These are phyloP conservation scores for Gadus macrocephalus DNA, from an alignment of 2,113 vertebrate species.

Conservation along the genomic window DNA sequence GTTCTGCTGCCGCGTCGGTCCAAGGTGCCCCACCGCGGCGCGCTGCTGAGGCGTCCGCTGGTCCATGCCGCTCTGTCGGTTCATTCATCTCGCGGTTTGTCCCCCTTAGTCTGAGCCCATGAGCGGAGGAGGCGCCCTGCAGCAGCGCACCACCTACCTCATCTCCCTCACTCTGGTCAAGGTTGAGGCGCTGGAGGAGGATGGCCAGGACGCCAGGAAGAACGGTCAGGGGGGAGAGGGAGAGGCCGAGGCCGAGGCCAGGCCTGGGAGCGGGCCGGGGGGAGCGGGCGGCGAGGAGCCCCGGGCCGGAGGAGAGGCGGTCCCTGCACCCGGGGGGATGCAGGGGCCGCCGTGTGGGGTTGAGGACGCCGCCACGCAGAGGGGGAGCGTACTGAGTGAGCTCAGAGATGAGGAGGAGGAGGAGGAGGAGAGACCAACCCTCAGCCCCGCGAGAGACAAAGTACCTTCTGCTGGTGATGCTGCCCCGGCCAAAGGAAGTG, in stretches of 20 bases:
- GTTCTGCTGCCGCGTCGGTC: constrained; percentile 23
- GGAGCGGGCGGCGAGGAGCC: constrained; percentile 7
- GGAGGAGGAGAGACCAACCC: constrained; percentile 35
- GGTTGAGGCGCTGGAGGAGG: constrained; percentile 80
- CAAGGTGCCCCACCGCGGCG: constrained; percentile 24
- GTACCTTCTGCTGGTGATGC: constrained; percentile 30
- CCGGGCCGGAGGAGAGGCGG: background rate
- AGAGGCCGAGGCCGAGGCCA: constrained; percentile 13
- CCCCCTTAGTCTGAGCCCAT: constrained; percentile 72
- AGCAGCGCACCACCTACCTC: constrained; percentile 92
- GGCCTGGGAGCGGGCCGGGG: background rate
- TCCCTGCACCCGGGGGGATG: constrained; percentile 17
- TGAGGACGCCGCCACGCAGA: constrained; percentile 22
- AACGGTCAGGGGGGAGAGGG: constrained; percentile 45
- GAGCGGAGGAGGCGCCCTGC: constrained; percentile 80
- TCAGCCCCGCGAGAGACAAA: constrained; percentile 42
- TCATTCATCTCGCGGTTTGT: constrained; percentile 55
- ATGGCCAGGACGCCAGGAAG: constrained; percentile 62
- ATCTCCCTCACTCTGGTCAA: constrained; percentile 94
- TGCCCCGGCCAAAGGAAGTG: constrained; percentile 27
- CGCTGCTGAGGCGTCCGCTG: constrained; percentile 29
- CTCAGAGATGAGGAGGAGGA: constrained; percentile 30
- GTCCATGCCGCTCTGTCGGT: constrained; percentile 35
- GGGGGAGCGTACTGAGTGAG: constrained; percentile 14
- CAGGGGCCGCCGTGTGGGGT: constrained; percentile 9